These are phyloP conservation scores for Psittacus erithacus DNA, from an alignment of 2,113 vertebrate genomes.

Conservation along the genomic window DNA sequence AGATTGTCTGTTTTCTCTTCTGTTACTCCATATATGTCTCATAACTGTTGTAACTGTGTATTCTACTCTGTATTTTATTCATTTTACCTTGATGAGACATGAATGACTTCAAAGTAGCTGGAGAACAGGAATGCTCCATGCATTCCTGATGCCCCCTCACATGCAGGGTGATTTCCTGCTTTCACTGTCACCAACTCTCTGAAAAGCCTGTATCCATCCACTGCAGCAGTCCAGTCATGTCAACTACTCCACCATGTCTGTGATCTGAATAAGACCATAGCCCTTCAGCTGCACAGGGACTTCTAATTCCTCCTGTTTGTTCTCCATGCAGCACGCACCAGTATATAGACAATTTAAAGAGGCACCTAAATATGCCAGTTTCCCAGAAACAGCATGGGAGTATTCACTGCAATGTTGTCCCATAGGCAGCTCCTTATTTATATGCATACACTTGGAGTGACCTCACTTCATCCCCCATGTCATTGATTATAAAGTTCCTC, in stretches of 20 bases:
- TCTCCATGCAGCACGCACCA: neutral
- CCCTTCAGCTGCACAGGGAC: neutral
- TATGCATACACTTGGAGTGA: neutral
- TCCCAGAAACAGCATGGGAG: neutral
- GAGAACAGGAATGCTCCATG: neutral
- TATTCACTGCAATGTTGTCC: neutral
- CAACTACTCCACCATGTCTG: neutral
- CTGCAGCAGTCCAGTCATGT: neutral
- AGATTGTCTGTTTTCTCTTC: neutral
- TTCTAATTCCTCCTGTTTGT: neutral
- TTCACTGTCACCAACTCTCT: neutral
- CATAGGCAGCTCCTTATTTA: neutral
- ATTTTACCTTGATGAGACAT: neutral
- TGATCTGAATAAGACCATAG: neutral
- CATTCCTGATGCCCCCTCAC: neutral
- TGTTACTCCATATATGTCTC: neutral
- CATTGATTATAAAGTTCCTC: neutral
- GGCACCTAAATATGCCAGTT: neutral
- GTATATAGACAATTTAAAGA: neutral
- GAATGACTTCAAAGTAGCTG: neutral
- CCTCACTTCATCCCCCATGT: neutral
- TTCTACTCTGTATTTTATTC: neutral
- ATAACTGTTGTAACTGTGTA: neutral
- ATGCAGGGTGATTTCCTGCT: neutral
- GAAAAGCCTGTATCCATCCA: neutral